These are phyloP conservation scores for Drosophila limbata DNA, from an alignment of 2,888 invertebrate species.

Conservation along the genomic window DNA sequence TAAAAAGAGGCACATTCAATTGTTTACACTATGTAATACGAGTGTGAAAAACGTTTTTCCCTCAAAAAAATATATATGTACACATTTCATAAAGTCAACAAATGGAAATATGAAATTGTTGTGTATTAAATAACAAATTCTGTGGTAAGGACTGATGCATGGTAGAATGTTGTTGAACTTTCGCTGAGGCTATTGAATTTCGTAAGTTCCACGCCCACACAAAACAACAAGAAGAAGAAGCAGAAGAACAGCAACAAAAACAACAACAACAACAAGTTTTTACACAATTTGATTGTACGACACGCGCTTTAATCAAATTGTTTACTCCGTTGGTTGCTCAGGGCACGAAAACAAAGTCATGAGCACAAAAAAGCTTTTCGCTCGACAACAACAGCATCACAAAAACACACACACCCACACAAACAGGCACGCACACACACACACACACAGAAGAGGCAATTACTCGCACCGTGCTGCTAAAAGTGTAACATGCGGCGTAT, in stretches of 20 bases:
- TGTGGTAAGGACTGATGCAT: neutral
- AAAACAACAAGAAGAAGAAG: neutral
- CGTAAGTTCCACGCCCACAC: conserved; percentile 5
- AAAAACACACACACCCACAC: conserved; percentile 1
- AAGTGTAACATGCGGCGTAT: conserved; percentile 70
- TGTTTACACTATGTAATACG: conserved; percentile 35
- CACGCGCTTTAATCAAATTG: conserved; percentile 71
- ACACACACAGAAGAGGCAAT: conserved; percentile 5
- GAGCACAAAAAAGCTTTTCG: conserved; percentile 17
- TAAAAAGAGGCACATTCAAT: conserved; percentile 2
- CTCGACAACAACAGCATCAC: conserved; percentile 37
- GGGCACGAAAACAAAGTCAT: conserved; percentile 67
- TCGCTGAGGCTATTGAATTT: conserved; percentile 1
- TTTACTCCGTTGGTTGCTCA: conserved; percentile 54
- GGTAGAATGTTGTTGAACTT: conserved; percentile 27
- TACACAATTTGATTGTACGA: conserved; percentile 34
- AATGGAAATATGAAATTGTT: neutral
- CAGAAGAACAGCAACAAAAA: neutral
- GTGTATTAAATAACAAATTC: conserved; percentile 25
- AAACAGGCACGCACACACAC: conserved; percentile 5
- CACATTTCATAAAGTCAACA: conserved; percentile 1
- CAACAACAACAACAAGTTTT: conserved; percentile 12
- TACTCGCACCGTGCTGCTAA: conserved; percentile 63
- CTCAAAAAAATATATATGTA: neutral
- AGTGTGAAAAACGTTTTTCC: conserved; percentile 11